Percentiles rank a stretch among this genome's conserved stretches.
These are phyloP conservation scores for Conopomorpha cramerella DNA, from an alignment of 1,140 invertebrate species.

Conservation along the genomic window DNA sequence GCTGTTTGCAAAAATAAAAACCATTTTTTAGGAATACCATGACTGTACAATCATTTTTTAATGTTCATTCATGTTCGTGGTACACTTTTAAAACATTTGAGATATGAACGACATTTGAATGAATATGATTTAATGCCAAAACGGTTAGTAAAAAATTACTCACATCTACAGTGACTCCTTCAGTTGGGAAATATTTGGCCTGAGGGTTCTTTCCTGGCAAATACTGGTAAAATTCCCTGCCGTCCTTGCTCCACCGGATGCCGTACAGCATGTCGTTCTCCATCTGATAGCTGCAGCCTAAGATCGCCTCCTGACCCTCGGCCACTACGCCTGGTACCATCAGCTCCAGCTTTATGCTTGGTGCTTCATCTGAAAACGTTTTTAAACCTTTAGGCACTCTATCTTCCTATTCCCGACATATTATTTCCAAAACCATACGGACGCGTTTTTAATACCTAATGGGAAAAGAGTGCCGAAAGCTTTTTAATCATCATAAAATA, in stretches of 20 bases:
- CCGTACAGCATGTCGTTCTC: constrained; percentile 72
- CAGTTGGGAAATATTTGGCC: constrained; percentile 58
- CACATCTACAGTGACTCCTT: constrained; percentile 68
- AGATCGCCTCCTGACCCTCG: constrained; percentile 57
- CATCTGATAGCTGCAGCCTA: constrained; percentile 63
- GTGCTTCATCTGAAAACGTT: too few species aligned
- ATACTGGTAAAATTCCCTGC: constrained; percentile 71
- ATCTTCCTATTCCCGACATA: too few species aligned
- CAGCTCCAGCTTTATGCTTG: constrained; percentile 16
- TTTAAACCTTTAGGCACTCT: too few species aligned
- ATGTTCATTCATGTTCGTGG: background rate
- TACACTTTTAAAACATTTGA: background rate
- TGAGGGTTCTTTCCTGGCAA: constrained; percentile 56
- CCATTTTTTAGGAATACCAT: background rate
- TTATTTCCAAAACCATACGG: too few species aligned
- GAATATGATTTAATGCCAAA: constrained; percentile 3
- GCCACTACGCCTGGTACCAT: constrained; percentile 62
- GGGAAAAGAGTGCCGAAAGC: too few species aligned
- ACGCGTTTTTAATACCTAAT: too few species aligned
- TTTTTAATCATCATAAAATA: too few species aligned
- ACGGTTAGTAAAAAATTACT: constrained; percentile 27
- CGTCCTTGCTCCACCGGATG: constrained; percentile 82
- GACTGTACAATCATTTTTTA: background rate
- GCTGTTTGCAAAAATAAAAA: background rate
- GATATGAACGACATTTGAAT: background rate